These are phyloP conservation scores for Bombycilla garrulus DNA, from an alignment of 2,113 vertebrate genomes.

Conservation along the genomic window DNA sequence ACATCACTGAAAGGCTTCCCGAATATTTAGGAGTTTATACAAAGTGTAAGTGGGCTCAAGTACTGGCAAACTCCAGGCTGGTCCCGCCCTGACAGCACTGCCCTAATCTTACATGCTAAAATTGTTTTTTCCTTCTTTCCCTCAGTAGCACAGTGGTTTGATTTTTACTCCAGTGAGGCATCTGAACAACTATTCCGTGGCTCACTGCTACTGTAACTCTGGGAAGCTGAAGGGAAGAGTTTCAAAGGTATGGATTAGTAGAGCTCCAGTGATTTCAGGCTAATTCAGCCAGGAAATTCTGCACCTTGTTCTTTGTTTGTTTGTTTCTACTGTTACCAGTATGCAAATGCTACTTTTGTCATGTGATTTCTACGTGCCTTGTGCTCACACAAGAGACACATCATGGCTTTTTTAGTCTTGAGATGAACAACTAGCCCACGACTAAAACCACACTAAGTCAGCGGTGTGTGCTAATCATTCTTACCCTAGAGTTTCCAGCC, in stretches of 20 bases:
- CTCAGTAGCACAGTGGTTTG: not conserved
- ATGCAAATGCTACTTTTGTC: not conserved
- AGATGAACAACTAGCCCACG: not conserved
- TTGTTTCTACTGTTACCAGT: not conserved
- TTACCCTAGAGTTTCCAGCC: not conserved
- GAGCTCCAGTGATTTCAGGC: not conserved
- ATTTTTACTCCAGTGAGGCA: not conserved
- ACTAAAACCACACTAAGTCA: not conserved
- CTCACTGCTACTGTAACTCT: not conserved
- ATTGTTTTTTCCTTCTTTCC: not conserved
- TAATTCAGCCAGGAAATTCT: not conserved
- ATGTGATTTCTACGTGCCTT: not conserved
- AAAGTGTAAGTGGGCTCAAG: not conserved
- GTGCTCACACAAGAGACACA: not conserved
- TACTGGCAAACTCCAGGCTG: not conserved
- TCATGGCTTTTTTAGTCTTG: not conserved
- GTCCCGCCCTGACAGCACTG: not conserved
- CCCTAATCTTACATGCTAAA: not conserved
- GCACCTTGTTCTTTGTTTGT: not conserved
- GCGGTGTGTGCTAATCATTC: not conserved
- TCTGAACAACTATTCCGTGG: not conserved
- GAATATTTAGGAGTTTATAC: not conserved
- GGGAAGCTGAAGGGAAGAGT: not conserved
- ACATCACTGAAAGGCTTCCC: not conserved
- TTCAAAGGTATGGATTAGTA: not conserved